Evolutionary conservation across 2,888 invertebrate genomes (phyloP).

Genomic region (Euzetes globulus): DNA sequence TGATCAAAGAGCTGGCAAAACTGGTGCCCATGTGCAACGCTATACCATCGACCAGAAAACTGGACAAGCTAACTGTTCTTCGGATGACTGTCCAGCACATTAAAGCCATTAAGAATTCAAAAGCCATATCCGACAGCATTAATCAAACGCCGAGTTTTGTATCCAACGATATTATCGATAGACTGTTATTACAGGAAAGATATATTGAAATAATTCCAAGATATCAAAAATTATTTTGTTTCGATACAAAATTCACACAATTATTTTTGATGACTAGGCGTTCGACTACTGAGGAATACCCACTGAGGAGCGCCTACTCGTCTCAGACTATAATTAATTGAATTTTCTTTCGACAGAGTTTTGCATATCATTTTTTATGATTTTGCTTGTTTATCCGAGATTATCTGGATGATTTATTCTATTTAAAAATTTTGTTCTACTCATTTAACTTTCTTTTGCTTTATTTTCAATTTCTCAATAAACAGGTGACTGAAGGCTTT

Average conservation of each 20-base stretch:
- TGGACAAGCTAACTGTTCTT: constrained; percentile 81
- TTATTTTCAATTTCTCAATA: neutral
- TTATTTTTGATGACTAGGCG: no score
- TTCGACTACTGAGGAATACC: no score
- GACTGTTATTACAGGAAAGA: constrained; percentile 65
- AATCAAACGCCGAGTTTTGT: constrained; percentile 71
- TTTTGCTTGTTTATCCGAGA: constrained; percentile 35
- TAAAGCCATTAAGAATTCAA: constrained; percentile 58
- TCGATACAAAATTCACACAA: no score
- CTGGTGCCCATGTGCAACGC: constrained; percentile 92
- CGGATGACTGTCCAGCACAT: constrained; percentile 90
- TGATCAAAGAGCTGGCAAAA: constrained; percentile 77
- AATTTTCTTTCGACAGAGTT: constrained; percentile 21
- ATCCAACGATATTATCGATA: constrained; percentile 76
- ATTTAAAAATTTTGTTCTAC: constrained; percentile 41
- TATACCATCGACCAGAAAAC: constrained; percentile 66
- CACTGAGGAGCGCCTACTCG: no score
- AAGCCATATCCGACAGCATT: constrained; percentile 54
- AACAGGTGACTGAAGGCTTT: constrained; percentile 76
- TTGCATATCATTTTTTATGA: constrained; percentile 35
- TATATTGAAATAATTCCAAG: neutral
- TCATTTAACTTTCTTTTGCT: neutral
- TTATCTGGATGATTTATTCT: constrained; percentile 1
- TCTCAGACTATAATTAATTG: no score
- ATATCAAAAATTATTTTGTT: no score